A percentile compares a stretch with the other conserved stretches of the same genome.
Evolutionary conservation across 2,113 vertebrate species (phyloP).

Genomic region (Ivindomyrus marchei): DNA sequence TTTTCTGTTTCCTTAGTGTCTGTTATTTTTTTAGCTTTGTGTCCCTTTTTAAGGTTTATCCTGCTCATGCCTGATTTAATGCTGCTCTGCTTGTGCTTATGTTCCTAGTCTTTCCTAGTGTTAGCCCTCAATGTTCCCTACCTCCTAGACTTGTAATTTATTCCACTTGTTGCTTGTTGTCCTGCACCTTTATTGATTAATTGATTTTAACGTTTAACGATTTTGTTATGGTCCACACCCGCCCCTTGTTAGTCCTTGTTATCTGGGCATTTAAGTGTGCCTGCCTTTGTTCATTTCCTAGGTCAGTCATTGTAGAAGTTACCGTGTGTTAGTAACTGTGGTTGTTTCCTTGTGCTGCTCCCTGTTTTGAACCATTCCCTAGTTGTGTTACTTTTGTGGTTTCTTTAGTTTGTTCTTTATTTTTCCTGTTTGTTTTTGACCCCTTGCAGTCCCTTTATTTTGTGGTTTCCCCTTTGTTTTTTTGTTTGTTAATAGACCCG

Average conservation of each 20-base stretch:
- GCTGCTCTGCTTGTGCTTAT: not conserved
- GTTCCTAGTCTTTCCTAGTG: not conserved
- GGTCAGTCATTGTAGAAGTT: not conserved
- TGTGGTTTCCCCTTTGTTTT: not conserved
- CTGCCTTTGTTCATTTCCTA: not conserved
- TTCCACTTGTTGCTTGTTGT: not conserved
- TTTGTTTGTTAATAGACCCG: not conserved
- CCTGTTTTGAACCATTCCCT: not conserved
- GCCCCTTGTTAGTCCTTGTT: not conserved
- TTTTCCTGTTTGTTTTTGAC: not conserved
- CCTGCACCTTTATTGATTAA: not conserved
- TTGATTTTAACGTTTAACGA: not conserved
- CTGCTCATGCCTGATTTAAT: not conserved
- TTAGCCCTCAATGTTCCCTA: not conserved
- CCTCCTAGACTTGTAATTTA: not conserved
- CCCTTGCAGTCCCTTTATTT: not conserved
- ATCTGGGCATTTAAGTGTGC: not conserved
- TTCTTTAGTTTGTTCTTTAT: not conserved
- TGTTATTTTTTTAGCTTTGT: not conserved
- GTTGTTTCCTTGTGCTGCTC: not conserved
- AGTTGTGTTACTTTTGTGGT: not conserved
- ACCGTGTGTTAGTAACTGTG: not conserved
- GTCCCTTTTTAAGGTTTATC: not conserved
- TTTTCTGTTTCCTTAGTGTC: no score
- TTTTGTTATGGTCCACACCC: not conserved